Evolutionary conservation across 2,888 invertebrate genomes (phyloP), one percentile per base, ranked within the genome.

Genomic region (Tetramorium bicarinatum): DNA sequence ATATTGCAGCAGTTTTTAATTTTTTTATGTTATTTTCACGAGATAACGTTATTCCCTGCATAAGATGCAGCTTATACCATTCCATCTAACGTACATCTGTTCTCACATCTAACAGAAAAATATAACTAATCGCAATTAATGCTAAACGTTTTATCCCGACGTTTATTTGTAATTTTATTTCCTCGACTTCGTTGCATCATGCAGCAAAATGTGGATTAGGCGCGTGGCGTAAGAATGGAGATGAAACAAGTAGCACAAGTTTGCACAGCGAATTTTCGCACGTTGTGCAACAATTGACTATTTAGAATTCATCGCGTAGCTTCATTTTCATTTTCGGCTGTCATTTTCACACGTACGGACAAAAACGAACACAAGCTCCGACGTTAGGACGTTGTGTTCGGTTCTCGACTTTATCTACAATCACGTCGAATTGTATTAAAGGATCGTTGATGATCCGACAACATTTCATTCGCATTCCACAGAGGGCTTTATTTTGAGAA

Each of bases 231-330:
- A 34, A 18, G 34, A 25, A 59, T 49, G 13, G 1, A n/a, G 3
- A n/a, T 9, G 25, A 62, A 21, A 49, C 15, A 25, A 38, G 25
- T n/a, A 25, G 21, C 21, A 9, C 41, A 41, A 41, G 18, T 34
- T 3, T 34, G 4, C 29, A 34, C 29, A 34, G 54, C 15, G 62
- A 81, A 61, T 84, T 81, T 87, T 89, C 83, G 86, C 86, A 84
- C 69, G 66, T 67, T 64, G 69, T 82, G 4, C 25, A 82, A 76
- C 13, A 21, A 64, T 61, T 38, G 15, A 47, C 82, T 87, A 88
- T 85, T 85, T 87, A 85, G 85, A 87, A 74, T 29, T n/a, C 38
- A 29, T 3, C 4, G 29, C 8, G 9, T 41, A 8, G 9, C 41
- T 41, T 41, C 9, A 9, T 34, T 34, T 34, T 34, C 29, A 34